A percentile compares a stretch with the other conserved stretches of the same genome.
Evolutionary conservation across 2,797 vertebrate genomes (phyloP).

Genomic region (Threskiornis aethiopicus): DNA sequence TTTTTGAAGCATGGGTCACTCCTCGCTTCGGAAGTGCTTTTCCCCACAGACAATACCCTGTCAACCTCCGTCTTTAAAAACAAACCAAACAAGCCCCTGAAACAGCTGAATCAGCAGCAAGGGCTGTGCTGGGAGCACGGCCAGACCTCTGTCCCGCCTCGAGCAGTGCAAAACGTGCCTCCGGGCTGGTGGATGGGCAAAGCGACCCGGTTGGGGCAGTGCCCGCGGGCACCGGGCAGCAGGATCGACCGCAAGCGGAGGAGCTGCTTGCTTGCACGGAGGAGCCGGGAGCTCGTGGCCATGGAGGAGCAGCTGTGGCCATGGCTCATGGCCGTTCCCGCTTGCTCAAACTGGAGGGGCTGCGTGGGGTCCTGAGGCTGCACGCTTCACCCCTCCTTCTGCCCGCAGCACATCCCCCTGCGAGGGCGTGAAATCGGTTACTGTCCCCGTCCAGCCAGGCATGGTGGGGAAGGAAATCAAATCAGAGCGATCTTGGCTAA

Average conservation of each 20-base stretch:
- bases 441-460: not conserved
- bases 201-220: accelerated
- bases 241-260: not conserved
- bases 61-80: not conserved
- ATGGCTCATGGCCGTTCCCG: not conserved
- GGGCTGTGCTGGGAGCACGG: not conserved
- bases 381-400: not conserved
- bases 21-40: not conserved
- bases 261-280: accelerated
- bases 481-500: not conserved
- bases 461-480: not conserved
- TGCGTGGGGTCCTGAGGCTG: not conserved
- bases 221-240: accelerated
- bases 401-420: accelerated
- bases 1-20: not conserved
- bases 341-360: not conserved
- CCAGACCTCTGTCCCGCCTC: not conserved
- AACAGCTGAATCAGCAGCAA: not conserved
- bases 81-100: not conserved
- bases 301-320: accelerated
- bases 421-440: not conserved
- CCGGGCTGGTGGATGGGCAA: accelerated
- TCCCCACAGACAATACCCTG: not conserved
- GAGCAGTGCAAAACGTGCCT: accelerated
- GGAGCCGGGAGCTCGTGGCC: not conserved